Conservation (phyloP, 2,888 invertebrate species). For the Sesia apiformis region DNA sequence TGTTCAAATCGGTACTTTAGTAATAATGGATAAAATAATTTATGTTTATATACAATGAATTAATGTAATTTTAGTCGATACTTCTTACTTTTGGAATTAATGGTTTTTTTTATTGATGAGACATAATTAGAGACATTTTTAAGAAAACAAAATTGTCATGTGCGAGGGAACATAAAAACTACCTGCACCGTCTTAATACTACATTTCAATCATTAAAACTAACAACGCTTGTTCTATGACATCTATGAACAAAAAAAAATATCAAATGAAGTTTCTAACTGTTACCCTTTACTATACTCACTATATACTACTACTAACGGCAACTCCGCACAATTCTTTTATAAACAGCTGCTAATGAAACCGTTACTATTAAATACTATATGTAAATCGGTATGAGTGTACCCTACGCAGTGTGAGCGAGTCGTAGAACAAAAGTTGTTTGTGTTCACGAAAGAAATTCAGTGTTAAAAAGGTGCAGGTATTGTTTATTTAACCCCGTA, state of each 20-base stretch:
- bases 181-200: too few species aligned
- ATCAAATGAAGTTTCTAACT: not conserved
- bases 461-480: too few species aligned
- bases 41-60: slow-evolving; percentile 17
- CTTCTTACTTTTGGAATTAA: slow-evolving; percentile 8
- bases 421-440: not conserved
- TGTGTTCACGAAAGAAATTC: not conserved
- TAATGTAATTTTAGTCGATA: slow-evolving; percentile 29
- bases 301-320: too few species aligned
- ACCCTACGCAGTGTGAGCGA: too few species aligned
- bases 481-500: not conserved
- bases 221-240: not conserved
- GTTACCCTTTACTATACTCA: too few species aligned
- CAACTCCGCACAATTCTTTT: too few species aligned
- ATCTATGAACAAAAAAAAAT: not conserved
- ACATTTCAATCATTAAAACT: too few species aligned
- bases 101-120: not conserved
- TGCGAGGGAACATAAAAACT: too few species aligned
- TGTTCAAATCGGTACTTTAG: slow-evolving; percentile 31
- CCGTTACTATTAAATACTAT: too few species aligned
- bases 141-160: too few species aligned
- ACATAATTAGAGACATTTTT: not conserved
- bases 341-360: too few species aligned
- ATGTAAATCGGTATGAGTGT: too few species aligned
- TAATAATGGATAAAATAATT: slow-evolving; percentile 12